A percentile compares a stretch with the other conserved stretches of the same genome.
These are phyloP conservation scores for Regulus satrapa DNA, from an alignment of 2,113 vertebrate species.

Conservation along the genomic window DNA sequence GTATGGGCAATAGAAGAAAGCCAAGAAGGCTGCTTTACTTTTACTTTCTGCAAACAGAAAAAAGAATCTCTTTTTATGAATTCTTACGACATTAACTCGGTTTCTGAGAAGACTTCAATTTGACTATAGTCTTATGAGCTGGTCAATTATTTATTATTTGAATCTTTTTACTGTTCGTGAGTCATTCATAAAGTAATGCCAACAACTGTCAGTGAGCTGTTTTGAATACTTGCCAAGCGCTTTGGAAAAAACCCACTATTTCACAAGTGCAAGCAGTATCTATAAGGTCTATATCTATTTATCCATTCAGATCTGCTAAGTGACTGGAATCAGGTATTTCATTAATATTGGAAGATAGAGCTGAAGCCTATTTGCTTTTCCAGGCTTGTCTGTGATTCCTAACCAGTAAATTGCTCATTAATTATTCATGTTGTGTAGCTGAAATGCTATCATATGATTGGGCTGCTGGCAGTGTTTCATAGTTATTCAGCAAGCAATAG, in stretches of 20 bases:
- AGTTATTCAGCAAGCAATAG: not conserved
- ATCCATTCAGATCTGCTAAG: not conserved
- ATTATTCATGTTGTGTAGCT: not conserved
- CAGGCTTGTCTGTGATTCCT: not conserved
- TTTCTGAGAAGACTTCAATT: not conserved
- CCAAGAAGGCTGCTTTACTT: not conserved
- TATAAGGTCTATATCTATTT: not conserved
- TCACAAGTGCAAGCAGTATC: not conserved
- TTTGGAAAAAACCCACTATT: not conserved
- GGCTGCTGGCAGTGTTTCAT: not conserved
- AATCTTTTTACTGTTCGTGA: conserved; percentile 55
- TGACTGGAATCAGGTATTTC: not conserved
- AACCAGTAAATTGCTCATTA: not conserved
- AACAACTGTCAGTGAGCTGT: not conserved
- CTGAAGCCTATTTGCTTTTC: not conserved
- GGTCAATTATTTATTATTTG: conserved; percentile 52
- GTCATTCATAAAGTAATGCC: conserved; percentile 45
- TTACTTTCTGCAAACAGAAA: not conserved
- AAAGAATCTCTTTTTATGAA: not conserved
- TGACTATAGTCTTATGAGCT: not conserved
- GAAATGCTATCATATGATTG: not conserved
- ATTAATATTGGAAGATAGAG: not conserved
- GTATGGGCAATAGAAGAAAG: not conserved
- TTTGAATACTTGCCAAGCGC: not conserved
- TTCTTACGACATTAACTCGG: not conserved